Conservation (phyloP, 2,797 vertebrate genomes). For the Lagodon rhomboides region DNA sequence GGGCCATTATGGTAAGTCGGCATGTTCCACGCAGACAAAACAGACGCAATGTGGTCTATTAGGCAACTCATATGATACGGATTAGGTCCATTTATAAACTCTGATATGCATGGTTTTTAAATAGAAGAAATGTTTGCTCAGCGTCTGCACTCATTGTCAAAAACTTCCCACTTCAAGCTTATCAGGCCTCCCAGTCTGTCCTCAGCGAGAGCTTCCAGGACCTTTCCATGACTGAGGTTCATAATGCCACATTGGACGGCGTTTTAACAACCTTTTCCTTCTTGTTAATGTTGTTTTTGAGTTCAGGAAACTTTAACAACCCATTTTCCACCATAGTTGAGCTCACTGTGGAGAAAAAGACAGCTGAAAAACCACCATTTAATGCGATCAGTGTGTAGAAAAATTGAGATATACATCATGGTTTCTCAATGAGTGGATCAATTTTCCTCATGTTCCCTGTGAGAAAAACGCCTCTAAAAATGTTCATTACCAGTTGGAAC, state of each 20-base stretch:
- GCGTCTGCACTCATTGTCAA: constrained; percentile 3
- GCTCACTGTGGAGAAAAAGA: constrained; percentile 6
- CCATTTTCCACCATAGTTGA: constrained; percentile 30
- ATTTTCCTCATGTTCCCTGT: not conserved
- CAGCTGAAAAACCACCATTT: constrained; percentile 37
- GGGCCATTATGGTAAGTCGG: constrained; percentile 20
- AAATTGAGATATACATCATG: constrained; percentile 28
- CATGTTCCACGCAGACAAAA: constrained; percentile 26
- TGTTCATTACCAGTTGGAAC: not conserved
- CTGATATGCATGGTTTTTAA: constrained; percentile 4
- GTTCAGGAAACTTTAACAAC: constrained; percentile 32
- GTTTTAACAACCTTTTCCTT: constrained; percentile 9
- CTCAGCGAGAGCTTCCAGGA: constrained; percentile 7
- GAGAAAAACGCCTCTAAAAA: not conserved
- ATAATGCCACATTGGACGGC: constrained; percentile 5
- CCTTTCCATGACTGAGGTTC: constrained; percentile 29
- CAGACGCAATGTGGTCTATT: constrained; percentile 3
- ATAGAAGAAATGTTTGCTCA: constrained; percentile 27
- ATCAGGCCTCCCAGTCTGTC: not conserved
- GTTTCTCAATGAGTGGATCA: constrained; percentile 9
- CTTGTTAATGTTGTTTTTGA: constrained; percentile 31
- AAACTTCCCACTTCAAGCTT: not conserved
- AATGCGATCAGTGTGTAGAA: constrained; percentile 43
- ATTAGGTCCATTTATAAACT: constrained; percentile 9
- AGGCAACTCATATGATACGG: constrained; percentile 27